Evolutionary conservation across 2,113 vertebrate species (phyloP).

Genomic region (Mustela nigripes): DNA sequence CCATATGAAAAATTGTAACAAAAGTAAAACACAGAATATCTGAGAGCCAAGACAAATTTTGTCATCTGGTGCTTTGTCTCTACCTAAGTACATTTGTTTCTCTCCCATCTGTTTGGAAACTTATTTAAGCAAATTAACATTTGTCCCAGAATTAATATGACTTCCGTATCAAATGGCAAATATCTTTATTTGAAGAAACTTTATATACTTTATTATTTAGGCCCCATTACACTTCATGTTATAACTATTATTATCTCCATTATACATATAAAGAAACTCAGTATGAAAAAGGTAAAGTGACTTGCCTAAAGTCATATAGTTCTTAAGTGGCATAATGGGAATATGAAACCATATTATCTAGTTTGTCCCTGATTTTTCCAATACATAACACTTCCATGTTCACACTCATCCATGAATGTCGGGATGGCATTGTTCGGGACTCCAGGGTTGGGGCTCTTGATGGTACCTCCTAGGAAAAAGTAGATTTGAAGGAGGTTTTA

Average conservation of each 20-base stretch:
- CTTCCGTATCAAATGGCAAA: constrained; percentile 64
- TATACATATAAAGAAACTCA: not conserved
- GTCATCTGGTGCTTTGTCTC: constrained; percentile 78
- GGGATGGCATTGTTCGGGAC: not conserved
- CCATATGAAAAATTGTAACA: constrained; percentile 68
- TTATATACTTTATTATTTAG: constrained; percentile 46
- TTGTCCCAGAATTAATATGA: constrained; percentile 68
- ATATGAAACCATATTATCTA: not conserved
- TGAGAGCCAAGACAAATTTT: constrained; percentile 74
- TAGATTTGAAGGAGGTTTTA: not conserved
- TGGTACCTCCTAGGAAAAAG: not conserved
- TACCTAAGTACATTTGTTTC: constrained; percentile 78
- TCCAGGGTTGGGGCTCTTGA: not conserved
- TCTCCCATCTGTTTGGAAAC: constrained; percentile 78
- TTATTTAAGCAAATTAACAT: constrained; percentile 80
- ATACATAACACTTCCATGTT: not conserved
- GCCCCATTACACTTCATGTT: not conserved
- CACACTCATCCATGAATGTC: not conserved
- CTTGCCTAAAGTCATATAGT: not conserved
- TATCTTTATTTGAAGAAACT: constrained; percentile 66
- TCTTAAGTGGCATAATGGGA: not conserved
- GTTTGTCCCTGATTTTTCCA: not conserved
- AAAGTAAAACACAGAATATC: constrained; percentile 56
- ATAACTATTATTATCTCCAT: not conserved
- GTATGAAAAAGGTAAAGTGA: not conserved